These are phyloP conservation scores for Eumerus sabulonum DNA, from an alignment of 2,888 invertebrate genomes.

Conservation along the genomic window DNA sequence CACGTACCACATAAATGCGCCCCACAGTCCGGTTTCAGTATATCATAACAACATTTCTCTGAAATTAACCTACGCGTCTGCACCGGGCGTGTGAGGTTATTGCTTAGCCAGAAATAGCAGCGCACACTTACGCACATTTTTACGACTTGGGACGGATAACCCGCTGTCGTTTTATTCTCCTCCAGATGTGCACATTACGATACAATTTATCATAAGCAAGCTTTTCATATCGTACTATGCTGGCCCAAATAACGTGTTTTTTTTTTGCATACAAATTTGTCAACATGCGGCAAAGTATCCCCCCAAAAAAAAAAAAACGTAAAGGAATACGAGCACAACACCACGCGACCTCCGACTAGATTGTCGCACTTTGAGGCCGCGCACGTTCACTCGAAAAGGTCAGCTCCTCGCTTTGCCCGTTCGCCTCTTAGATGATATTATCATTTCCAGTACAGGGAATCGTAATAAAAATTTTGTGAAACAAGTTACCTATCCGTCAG, in stretches of 20 bases:
- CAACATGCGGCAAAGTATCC: slow-evolving; percentile 61
- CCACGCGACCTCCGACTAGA: slow-evolving; percentile 68
- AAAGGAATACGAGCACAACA: slow-evolving; percentile 15
- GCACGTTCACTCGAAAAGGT: slow-evolving; percentile 67
- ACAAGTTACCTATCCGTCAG: slow-evolving; percentile 65
- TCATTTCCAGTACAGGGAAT: slow-evolving; percentile 63
- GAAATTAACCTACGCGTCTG: slow-evolving; percentile 21
- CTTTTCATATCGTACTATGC: slow-evolving; percentile 35
- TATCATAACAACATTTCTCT: slow-evolving; percentile 3
- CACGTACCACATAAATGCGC: slow-evolving; percentile 63
- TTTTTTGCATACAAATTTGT: slow-evolving; percentile 63
- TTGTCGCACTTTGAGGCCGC: slow-evolving; percentile 68
- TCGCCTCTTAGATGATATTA: slow-evolving; percentile 46
- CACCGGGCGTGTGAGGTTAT: slow-evolving; percentile 39
- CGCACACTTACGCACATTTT: slow-evolving; percentile 49
- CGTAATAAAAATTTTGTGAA: slow-evolving; percentile 68
- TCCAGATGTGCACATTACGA: slow-evolving; percentile 49
- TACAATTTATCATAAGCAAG: slow-evolving; percentile 58
- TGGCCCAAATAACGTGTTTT: slow-evolving; percentile 48
- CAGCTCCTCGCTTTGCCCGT: too few species aligned
- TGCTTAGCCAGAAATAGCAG: slow-evolving; percentile 44
- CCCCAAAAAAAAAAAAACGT: slow-evolving; percentile 38
- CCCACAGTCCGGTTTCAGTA: slow-evolving; percentile 47
- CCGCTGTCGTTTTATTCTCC: slow-evolving; percentile 36
- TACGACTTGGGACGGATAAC: slow-evolving; percentile 43